Conservation (phyloP, 2,797 vertebrate species). For the Spinus pinus region DNA sequence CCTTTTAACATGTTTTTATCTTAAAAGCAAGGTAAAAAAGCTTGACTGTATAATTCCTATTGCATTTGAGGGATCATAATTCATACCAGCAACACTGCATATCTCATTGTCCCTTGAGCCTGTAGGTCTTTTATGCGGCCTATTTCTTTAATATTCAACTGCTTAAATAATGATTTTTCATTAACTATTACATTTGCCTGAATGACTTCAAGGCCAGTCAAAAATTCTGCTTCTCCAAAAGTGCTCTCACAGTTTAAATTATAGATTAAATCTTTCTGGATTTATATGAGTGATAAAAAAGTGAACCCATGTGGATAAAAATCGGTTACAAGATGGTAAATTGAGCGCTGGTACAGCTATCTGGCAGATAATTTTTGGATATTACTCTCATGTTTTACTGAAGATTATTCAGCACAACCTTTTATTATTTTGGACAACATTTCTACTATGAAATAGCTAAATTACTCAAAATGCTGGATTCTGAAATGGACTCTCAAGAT, state of each 20-base stretch:
- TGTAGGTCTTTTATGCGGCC: conserved; percentile 17
- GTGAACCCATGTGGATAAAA: neutral
- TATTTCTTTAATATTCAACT: neutral
- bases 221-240: neutral
- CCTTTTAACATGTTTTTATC: conserved; percentile 40
- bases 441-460: neutral
- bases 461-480: neutral
- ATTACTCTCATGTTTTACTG: neutral
- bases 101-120: neutral
- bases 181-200: neutral
- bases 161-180: neutral
- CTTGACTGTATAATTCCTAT: conserved; percentile 5
- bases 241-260: neutral
- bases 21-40: conserved; percentile 36
- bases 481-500: neutral
- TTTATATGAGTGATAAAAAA: neutral
- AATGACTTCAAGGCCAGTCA: neutral
- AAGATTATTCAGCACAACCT: neutral
- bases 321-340: neutral
- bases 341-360: neutral
- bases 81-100: neutral
- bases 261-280: neutral
- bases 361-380: neutral
- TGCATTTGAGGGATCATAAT: neutral
- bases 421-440: neutral